Base-by-base conservation (phyloP, 2,888 invertebrate species). In the Entomobrya multifasciata region DNA sequence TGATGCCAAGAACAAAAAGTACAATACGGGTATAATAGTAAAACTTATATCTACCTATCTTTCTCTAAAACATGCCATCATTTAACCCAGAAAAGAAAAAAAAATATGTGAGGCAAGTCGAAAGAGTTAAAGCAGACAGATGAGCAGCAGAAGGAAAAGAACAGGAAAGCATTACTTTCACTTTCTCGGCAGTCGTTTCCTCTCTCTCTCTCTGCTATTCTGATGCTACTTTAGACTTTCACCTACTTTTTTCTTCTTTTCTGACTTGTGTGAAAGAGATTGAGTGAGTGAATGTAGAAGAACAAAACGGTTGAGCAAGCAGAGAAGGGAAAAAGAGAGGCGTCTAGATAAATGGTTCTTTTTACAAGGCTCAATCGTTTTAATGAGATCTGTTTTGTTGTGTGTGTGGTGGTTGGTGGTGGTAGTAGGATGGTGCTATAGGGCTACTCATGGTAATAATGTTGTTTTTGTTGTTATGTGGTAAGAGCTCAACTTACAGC, bases 301-400 rank as follows among this genome's bases (percentile, higher is more conserved):
- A 25, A 74, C 13, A 55, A 47, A 77, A 22, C 55, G 76, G 41
- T 22, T 30, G 65, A 65, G 47, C 44, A 49, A 49, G 65, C 17
- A 47, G 11, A 22, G 36, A 36, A 36, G 8, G 36, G 44, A 36
- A 41, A 62, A 60, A 22, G 47, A 76, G 65, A 86, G 85, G 79
- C 79, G 85, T 79, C 85, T 79, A 79, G 62, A 86, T 86, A 86
- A 86, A 86, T 86, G 79, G 79, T 79, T 86, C 79, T 86, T 79
- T 86, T 86, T 86, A 86, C 85, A 86, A 79, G 72, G 72, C 78
- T 84, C 84, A 84, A 84, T 84, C 78, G 84, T 84, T 78, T 84
- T 86, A 86, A 86, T 86, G 85, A 86, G 79, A 79, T 86, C 79
- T 79, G 70, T 70, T 52, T 70, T 67, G 81, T 81, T 81, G 78